These are phyloP conservation scores for Wiebesia pumilae DNA, from an alignment of 1,140 invertebrate species.

Conservation along the genomic window DNA sequence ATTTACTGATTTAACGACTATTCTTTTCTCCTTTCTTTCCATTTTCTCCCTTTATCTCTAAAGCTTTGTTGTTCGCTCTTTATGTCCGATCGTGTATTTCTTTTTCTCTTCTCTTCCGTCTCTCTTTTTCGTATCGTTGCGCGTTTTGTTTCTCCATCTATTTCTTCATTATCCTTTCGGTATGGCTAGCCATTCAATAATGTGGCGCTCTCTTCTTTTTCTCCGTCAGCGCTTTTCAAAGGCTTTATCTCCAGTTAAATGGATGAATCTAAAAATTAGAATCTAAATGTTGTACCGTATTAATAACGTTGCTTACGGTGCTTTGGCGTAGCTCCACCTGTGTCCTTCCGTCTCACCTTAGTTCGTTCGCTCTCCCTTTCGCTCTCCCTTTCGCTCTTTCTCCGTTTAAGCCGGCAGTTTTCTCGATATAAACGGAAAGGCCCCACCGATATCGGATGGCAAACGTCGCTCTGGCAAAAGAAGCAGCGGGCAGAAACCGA, in stretches of 20 bases:
- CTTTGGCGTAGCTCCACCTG: not conserved
- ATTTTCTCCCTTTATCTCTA: slow-evolving; percentile 20
- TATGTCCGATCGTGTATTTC: slow-evolving; percentile 24
- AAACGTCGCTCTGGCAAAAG: slow-evolving; percentile 36
- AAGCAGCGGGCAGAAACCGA: slow-evolving; percentile 67
- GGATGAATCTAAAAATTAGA: slow-evolving; percentile 42
- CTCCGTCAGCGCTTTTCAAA: slow-evolving; percentile 7
- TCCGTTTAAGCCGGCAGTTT: slow-evolving; percentile 3
- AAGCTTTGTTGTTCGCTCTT: slow-evolving; percentile 41
- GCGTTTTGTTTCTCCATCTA: slow-evolving; percentile 43
- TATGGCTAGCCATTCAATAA: slow-evolving; percentile 3
- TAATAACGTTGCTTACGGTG: slow-evolving; percentile 12
- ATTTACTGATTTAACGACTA: slow-evolving; percentile 52
- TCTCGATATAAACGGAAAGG: slow-evolving; percentile 18
- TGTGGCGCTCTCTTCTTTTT: not conserved
- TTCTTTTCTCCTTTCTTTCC: slow-evolving; percentile 42
- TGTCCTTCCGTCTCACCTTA: not conserved
- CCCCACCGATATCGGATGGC: slow-evolving; percentile 40
- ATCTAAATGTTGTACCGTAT: too few relatives aligned
- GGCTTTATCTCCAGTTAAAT: slow-evolving; percentile 22
- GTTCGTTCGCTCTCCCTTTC: not conserved
- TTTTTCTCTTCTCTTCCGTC: not conserved
- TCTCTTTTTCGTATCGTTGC: not conserved
- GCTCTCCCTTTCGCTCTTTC: not conserved
- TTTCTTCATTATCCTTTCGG: slow-evolving; percentile 38